Percentiles rank a stretch among this genome's conserved stretches.
These are phyloP conservation scores for Phymorhynchus buccinoides DNA, from an alignment of 1,140 invertebrate species.

Conservation along the genomic window DNA sequence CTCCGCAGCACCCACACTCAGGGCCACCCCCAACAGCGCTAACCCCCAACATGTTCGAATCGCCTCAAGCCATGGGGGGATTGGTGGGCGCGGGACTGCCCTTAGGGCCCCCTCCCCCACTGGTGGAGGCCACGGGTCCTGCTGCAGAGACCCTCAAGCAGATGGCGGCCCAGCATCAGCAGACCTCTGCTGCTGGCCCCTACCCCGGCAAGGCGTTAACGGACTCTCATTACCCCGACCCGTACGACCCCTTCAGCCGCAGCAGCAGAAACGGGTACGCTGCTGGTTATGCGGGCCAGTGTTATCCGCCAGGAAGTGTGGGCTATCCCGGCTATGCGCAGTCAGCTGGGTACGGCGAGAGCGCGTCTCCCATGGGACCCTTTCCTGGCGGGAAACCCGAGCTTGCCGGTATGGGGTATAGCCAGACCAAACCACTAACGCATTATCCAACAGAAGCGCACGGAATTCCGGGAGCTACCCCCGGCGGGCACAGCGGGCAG, in stretches of 20 bases:
- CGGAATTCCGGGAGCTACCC: conserved; percentile 39
- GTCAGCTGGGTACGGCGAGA: conserved; percentile 24
- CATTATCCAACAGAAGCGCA: conserved; percentile 60
- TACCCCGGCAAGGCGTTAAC: conserved; percentile 71
- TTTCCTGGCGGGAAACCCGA: conserved; percentile 40
- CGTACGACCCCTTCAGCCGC: conserved; percentile 36
- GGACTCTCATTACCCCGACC: conserved; percentile 44
- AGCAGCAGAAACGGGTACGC: conserved; percentile 39
- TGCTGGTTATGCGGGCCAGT: conserved; percentile 37
- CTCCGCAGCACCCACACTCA: conserved; percentile 30
- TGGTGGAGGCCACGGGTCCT: conserved; percentile 77
- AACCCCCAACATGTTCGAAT: conserved; percentile 50
- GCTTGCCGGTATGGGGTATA: conserved; percentile 54
- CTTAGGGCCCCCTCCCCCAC: conserved; percentile 41
- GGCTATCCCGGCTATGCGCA: conserved; percentile 33
- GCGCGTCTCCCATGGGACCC: background rate
- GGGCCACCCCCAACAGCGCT: conserved; percentile 28
- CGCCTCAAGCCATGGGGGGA: conserved; percentile 32
- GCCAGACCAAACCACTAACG: conserved; percentile 67
- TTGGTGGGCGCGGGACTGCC: conserved; percentile 48
- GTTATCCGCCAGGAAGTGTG: conserved; percentile 23
- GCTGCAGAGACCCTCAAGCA: conserved; percentile 95
- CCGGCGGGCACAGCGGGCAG: conserved; percentile 40
- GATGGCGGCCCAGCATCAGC: conserved; percentile 96
- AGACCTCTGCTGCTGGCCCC: conserved; percentile 79